Evolutionary conservation across 23 tunicate genomes (phyloP), one percentile per base, ranked within the genome.

Genomic region (Botrylloides violaceus): DNA sequence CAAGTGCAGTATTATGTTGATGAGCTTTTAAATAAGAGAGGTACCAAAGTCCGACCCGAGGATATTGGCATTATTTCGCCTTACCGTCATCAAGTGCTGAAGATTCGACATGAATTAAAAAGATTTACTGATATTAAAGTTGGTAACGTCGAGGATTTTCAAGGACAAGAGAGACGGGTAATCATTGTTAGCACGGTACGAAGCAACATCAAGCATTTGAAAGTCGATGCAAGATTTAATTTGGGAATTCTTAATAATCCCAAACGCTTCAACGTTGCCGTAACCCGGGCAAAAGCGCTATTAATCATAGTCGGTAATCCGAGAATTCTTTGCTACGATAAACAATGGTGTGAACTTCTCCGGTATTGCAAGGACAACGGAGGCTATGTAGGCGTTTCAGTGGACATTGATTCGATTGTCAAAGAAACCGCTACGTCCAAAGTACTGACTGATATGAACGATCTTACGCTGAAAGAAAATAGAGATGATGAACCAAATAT

Each of bases 61-160:
- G 72, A 88, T 15, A 88, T 88, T 38, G 87, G 88, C 29, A 66
- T 90, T 29, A 78, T 90, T 22, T 66, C 90, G 15, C 97, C 97
- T 2, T 90, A 90, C 81, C 77, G 79, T 28, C 78, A 90, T 58
- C 97, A 90, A 77, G 90, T 79, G 0, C 49, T 34, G 20, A 68
- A 68, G 36, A 68, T 68, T 23, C 35, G 36, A 58, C 38, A 76
- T 18, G 64, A 34, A 32, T 32, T 83, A 36, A 68, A 76, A 32
- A 71, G 68, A 33, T n/a, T n/a, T n/a, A 65, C 36, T 32, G 59
- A 58, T 30, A 34, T 75, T 5, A 82, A 76, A 53, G 49, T 82
- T 22, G 80, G 80, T 7, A 65, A 76, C 34, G 85, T 80, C 30
- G 85, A 80, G 55, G 85, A 80, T 48, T 80, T 80, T 32, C 85